Evolutionary conservation across 1,140 invertebrate species (phyloP).

Genomic region (Fopius arisanus): DNA sequence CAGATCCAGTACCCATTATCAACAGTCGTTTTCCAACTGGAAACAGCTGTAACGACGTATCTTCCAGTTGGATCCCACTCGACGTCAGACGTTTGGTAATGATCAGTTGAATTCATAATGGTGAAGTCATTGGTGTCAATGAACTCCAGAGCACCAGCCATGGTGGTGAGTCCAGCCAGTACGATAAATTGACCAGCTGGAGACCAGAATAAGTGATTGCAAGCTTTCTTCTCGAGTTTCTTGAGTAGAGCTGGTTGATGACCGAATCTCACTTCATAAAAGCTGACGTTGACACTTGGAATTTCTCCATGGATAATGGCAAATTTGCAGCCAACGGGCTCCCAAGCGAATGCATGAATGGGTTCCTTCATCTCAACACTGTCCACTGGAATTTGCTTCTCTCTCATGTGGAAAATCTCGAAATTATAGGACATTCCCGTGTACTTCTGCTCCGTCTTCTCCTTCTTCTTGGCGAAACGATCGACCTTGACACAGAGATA

Average conservation of each 20-base stretch:
- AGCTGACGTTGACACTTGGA: slow-evolving; percentile 88
- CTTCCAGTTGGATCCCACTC: slow-evolving; percentile 85
- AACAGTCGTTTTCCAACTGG: slow-evolving; percentile 94
- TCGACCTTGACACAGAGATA: slow-evolving; percentile 98
- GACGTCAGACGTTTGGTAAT: slow-evolving; percentile 93
- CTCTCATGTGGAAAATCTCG: slow-evolving; percentile 98
- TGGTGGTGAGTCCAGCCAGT: slow-evolving; percentile 82
- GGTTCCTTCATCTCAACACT: slow-evolving; percentile 93
- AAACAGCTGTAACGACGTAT: slow-evolving; percentile 95
- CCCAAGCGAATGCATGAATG: slow-evolving; percentile 98
- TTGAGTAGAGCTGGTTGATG: slow-evolving; percentile 86
- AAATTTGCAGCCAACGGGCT: slow-evolving; percentile 95
- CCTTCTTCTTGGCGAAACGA: slow-evolving; percentile 94
- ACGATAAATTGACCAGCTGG: slow-evolving; percentile 96
- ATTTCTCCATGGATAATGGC: slow-evolving; percentile 95
- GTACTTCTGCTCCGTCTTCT: slow-evolving; percentile 91
- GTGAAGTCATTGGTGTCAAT: slow-evolving; percentile 84
- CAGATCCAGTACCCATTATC: slow-evolving; percentile 97
- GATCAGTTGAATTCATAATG: slow-evolving; percentile 91
- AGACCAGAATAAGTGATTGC: slow-evolving; percentile 97
- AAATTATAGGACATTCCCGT: slow-evolving; percentile 98
- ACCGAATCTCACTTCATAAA: slow-evolving; percentile 91
- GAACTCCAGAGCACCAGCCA: slow-evolving; percentile 92
- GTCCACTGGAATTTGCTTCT: slow-evolving; percentile 98
- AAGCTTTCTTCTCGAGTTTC: slow-evolving; percentile 73